phyloP scores from a whole-genome alignment of 2,113 vertebrate genomes.

The Sinocyclocheilus rhinocerous region DNA sequence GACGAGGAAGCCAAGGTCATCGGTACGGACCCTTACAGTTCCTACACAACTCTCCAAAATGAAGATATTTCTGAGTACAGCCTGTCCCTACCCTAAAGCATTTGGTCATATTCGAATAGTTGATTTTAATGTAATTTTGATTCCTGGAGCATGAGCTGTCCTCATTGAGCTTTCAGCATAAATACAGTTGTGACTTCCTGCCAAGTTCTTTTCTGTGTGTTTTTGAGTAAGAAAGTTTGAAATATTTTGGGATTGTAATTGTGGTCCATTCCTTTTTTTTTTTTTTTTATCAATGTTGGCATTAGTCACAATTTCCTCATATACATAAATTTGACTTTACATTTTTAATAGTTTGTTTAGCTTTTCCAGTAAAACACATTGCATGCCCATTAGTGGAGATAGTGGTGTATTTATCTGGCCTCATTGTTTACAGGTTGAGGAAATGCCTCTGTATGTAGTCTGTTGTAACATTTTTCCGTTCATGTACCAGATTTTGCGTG shows the following conservation, averaged over 20 bases:
- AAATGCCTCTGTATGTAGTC: neutral
- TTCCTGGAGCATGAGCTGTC: neutral
- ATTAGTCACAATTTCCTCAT: neutral
- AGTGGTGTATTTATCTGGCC: neutral
- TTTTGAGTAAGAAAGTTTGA: neutral
- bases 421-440: constrained; percentile 19
- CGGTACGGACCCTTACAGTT: constrained; percentile 73
- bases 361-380: neutral
- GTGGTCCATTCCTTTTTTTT: neutral
- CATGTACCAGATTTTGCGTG: neutral
- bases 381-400: neutral
- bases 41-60: neutral
- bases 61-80: neutral
- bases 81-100: neutral
- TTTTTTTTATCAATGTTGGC: no score
- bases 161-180: neutral
- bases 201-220: neutral
- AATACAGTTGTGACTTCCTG: neutral
- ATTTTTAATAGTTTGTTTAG: neutral
- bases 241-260: neutral
- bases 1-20: constrained; percentile 99
- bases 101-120: neutral
- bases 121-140: neutral
- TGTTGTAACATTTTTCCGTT: neutral
- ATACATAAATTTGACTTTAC: neutral